These are phyloP conservation scores for Triops cancriformis DNA, from an alignment of 1,140 invertebrate genomes.

Conservation along the genomic window DNA sequence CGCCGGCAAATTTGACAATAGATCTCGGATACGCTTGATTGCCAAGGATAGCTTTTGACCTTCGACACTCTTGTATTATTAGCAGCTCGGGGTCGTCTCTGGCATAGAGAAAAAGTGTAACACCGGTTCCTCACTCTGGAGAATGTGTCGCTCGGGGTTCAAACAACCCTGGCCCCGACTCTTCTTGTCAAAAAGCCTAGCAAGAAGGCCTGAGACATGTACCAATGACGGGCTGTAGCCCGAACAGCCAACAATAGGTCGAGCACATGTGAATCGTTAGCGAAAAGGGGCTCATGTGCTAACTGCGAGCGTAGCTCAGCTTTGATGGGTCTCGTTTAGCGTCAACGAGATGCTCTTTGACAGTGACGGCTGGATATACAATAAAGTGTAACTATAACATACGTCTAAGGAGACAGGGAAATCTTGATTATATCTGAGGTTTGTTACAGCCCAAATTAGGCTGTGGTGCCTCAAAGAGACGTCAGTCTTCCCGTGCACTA, in stretches of 20 bases:
- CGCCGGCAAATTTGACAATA: constrained; percentile 11
- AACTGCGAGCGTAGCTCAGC: no score
- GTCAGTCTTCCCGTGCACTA: no score
- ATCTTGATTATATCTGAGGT: no score
- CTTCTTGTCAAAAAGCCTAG: not conserved
- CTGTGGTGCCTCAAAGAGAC: no score
- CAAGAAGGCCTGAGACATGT: not conserved
- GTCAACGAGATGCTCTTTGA: not conserved
- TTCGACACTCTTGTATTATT: constrained; percentile 3
- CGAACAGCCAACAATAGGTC: not conserved
- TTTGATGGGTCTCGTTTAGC: not conserved
- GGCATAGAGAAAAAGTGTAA: not conserved
- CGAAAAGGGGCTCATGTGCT: not conserved
- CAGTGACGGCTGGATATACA: not conserved
- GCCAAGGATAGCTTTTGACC: constrained; percentile 1
- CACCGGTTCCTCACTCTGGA: not conserved
- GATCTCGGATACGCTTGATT: constrained; percentile 13
- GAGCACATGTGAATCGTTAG: constrained; percentile 8
- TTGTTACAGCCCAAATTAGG: no score
- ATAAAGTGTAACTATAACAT: no score
- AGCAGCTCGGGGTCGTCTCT: no score
- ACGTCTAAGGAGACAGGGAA: no score
- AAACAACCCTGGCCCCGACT: not conserved
- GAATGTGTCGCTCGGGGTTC: not conserved
- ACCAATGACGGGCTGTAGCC: not conserved